Evolutionary conservation across 2,888 invertebrate genomes (phyloP), one percentile per base, ranked within the genome.

Genomic region (Morinoia aosen): DNA sequence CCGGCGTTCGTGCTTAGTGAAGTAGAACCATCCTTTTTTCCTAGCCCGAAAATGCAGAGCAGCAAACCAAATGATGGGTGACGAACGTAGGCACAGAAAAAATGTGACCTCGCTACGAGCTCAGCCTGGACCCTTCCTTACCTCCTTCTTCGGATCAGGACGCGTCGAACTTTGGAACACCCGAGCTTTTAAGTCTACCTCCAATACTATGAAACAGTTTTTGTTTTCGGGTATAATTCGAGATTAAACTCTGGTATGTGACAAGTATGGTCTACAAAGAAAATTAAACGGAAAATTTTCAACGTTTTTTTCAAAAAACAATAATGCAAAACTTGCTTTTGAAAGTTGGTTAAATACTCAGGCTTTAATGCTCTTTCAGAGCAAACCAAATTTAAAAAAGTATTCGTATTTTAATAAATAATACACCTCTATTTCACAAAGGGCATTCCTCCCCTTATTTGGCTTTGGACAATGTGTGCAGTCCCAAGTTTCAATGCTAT

Each of bases 11-110:
- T 93, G 93, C 58, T 57, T 93, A 93, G 57, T 93, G 93, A 57
- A 93, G 93, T 93, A 93, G 93, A 93, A 93, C 93, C 57, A 33
- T 93, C 57, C 58, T 93, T 93, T 57, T 93, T 93, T 56, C 57
- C n/a, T 56, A 57, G 12, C 56, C 93, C 93, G 93, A 93, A 93
- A 93, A 93, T 93, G 93, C 93, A 93, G 93, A 93, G 93, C 93
- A 93, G 93, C 93, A 93, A 90, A 57, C 93, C 93, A 57, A 93
- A 93, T 93, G 93, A 93, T 93, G 93, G 93, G 93, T 93, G 93
- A 93, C 93, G 93, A 93, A 93, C 57, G 57, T 57, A 93, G 93
- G 93, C 93, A 56, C 33, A 57, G 93, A 93, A 57, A 93, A 57
- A 56, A 93, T 93, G 93, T 90, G 93, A 57, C 93, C 93, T 56